Evolutionary conservation across 2,888 invertebrate genomes (phyloP), one percentile per base, ranked within the genome.

Genomic region (Ennomos erosarius): DNA sequence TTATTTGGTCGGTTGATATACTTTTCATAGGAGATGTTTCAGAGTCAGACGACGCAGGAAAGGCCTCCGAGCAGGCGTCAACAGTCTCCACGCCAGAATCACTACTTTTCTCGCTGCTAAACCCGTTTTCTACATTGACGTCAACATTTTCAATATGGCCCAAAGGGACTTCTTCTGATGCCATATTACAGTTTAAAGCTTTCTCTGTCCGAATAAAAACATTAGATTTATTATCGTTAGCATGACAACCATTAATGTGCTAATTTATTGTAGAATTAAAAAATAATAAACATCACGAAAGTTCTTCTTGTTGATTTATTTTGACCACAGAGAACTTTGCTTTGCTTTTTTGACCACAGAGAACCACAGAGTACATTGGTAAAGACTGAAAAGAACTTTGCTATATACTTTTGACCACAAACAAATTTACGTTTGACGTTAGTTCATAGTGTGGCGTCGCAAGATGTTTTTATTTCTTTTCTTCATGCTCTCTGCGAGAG

Each of bases 21-120:
- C 64, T 65, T 68, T 82, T 78, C 2, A 71, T 50, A 0, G 81
- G 78, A 6, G 79, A 81, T 34, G 60, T 60, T 37, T 84, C 79
- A 0, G 76, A 78, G 44, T 81, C 79, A 13, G 80, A 76, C 6
- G 76, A 73, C 2, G 68, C 51, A 11, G 74, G 72, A 44, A 73
- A 73, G 8, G 73, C 77, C 16, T 67, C 63, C 47, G 81, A 81
- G 68, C 68, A 70, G 2, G 78, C 72, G 44, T 84, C 82, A 11
- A 70, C 63, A 2, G 71, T 79, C 44, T 87, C 85, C 10, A 84
- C 53, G 1, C 86, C 85, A 9, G 86, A 88, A 80, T 89, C 88
- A 59, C 76, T 72, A 51, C 77, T 78, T 75, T 55, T 73, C 64
- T 78, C 76, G 49, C 70, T 65, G 40, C 69, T 74, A 58, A 73